Conservation (phyloP, 1,140 invertebrate species). For the Heliconius hewitsoni region DNA sequence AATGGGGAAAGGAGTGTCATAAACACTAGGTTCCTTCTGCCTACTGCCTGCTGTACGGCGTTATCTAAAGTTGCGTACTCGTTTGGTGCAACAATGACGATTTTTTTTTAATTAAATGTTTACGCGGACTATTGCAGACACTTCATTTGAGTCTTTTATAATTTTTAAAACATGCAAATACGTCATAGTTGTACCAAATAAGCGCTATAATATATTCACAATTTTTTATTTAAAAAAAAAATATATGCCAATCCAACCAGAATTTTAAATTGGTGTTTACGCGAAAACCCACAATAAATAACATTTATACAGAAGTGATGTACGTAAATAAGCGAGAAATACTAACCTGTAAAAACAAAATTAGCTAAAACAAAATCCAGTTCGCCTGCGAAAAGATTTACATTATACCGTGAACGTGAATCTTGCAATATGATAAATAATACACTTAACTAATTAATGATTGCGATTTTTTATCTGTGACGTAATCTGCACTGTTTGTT, state of each 20-base stretch:
- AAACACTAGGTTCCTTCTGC: too few species aligned
- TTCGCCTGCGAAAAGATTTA: neutral
- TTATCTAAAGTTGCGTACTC: too few species aligned
- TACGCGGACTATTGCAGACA: too few species aligned
- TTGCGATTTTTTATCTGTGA: neutral
- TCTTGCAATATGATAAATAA: slow-evolving; percentile 3
- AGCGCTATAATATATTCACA: too few species aligned
- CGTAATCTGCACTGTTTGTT: neutral
- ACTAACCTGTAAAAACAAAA: slow-evolving; percentile 2
- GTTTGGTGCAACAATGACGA: too few species aligned
- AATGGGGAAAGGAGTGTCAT: too few species aligned
- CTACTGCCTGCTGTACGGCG: too few species aligned
- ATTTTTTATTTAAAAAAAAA: neutral
- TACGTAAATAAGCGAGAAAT: neutral
- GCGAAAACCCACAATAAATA: neutral
- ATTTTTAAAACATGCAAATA: too few species aligned
- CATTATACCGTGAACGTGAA: neutral
- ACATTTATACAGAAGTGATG: neutral
- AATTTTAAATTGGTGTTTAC: neutral
- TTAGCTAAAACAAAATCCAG: slow-evolving; percentile 9
- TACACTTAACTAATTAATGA: neutral
- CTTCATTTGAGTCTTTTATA: too few species aligned
- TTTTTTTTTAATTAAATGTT: too few species aligned
- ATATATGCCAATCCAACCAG: neutral
- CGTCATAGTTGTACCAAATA: too few species aligned